phyloP scores from a whole-genome alignment of 2,797 vertebrate species.

The Poeciliopsis gracilis region DNA sequence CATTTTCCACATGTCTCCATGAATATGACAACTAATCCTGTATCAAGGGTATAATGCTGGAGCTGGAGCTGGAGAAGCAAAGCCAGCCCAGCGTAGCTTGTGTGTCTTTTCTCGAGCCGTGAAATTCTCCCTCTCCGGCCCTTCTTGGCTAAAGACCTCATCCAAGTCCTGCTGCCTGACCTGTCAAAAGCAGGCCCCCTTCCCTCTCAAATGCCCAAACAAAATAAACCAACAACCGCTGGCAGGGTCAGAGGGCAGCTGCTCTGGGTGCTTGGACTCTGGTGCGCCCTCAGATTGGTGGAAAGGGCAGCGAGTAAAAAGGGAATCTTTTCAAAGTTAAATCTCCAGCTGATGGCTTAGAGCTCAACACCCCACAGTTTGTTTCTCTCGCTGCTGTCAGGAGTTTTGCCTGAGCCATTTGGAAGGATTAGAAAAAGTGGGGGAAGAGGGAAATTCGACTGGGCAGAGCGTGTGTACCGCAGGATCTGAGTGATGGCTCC shows the following conservation, averaged over 20 bases:
- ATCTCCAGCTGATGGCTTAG: slow-evolving; percentile 84
- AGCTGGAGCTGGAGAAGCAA: slow-evolving; percentile 45
- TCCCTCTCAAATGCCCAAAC: slow-evolving; percentile 71
- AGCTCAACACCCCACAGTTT: slow-evolving; percentile 79
- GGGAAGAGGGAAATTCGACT: slow-evolving; percentile 61
- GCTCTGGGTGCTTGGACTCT: slow-evolving; percentile 77
- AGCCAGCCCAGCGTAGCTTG: slow-evolving; percentile 41
- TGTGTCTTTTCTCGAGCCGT: slow-evolving; percentile 63
- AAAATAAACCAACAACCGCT: slow-evolving; percentile 79
- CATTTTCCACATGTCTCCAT: slow-evolving; percentile 94
- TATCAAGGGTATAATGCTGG: slow-evolving; percentile 47
- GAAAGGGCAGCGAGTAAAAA: slow-evolving; percentile 77
- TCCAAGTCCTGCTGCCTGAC: slow-evolving; percentile 79
- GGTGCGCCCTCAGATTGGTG: slow-evolving; percentile 75
- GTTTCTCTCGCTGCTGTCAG: slow-evolving; percentile 80
- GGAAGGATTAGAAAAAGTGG: slow-evolving; percentile 83
- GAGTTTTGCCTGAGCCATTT: slow-evolving; percentile 82
- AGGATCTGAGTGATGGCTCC: slow-evolving; percentile 78
- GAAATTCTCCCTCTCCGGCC: slow-evolving; percentile 67
- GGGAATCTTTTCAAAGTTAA: slow-evolving; percentile 83
- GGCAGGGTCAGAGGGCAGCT: slow-evolving; percentile 78
- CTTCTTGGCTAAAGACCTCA: slow-evolving; percentile 74
- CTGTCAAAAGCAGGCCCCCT: slow-evolving; percentile 77
- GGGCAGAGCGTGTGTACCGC: slow-evolving; percentile 67
- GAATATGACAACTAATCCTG: slow-evolving; percentile 83